A percentile compares a stretch with the other conserved stretches of the same genome.
Conservation (phyloP, 2,113 vertebrate species). For the Cyprinodon brontotheroides region DNA sequence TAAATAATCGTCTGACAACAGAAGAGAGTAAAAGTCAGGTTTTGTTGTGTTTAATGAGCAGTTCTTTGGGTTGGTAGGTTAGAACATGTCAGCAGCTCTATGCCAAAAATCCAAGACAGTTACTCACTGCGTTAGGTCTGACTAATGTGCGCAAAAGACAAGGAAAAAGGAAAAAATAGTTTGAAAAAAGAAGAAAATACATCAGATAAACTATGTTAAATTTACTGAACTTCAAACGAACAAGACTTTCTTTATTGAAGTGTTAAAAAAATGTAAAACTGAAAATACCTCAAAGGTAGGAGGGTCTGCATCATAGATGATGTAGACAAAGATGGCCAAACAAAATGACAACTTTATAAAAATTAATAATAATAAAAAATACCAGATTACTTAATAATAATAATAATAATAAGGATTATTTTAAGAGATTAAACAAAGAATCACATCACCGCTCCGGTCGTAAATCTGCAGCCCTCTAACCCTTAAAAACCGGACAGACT, state of each 20-base stretch:
- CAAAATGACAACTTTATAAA: too few relatives aligned
- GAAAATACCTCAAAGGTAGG: neutral
- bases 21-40: neutral
- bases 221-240: neutral
- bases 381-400: too few relatives aligned
- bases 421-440: neutral
- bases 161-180: too few relatives aligned
- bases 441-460: neutral
- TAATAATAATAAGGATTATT: neutral
- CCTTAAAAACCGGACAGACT: conserved; percentile 58
- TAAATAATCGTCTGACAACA: neutral
- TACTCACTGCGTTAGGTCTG: too few relatives aligned
- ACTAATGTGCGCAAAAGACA: too few relatives aligned
- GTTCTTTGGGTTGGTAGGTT: neutral
- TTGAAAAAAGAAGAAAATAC: too few relatives aligned
- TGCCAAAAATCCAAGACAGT: neutral
- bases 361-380: neutral
- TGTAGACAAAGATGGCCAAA: too few relatives aligned
- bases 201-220: too few relatives aligned
- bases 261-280: neutral
- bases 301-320: too few relatives aligned
- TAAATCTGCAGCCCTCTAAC: conserved; percentile 54
- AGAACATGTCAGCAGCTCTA: neutral
- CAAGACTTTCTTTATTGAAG: neutral
- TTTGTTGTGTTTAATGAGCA: neutral